Conservation (phyloP, 2,113 vertebrate species). For the Phrynosoma blainvillii region DNA sequence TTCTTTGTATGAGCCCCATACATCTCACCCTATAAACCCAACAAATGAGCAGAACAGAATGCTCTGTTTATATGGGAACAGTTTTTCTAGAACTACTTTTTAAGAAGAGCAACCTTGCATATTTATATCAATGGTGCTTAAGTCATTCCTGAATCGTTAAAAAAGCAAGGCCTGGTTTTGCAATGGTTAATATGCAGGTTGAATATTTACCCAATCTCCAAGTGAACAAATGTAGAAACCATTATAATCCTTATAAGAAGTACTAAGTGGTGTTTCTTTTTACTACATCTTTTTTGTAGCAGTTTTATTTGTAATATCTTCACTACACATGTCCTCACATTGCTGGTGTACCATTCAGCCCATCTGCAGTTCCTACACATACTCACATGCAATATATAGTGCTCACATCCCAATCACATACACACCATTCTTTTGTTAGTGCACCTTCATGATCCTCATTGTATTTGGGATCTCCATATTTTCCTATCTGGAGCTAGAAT, state of each 20-base stretch:
- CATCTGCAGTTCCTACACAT: background rate
- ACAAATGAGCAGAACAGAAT: background rate
- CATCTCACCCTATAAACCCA: constrained; percentile 20
- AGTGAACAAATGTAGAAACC: constrained; percentile 48
- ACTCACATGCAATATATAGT: background rate
- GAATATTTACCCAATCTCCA: constrained; percentile 39
- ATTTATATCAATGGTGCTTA: constrained; percentile 38
- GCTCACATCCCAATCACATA: background rate
- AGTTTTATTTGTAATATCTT: background rate
- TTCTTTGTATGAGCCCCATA: constrained; percentile 46
- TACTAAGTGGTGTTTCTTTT: background rate
- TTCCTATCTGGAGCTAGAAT: too few species aligned
- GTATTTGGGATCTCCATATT: too few species aligned
- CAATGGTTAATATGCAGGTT: constrained; percentile 50
- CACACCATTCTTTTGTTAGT: too few species aligned
- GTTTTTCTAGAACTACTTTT: constrained; percentile 46
- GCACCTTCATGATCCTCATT: too few species aligned
- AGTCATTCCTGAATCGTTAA: constrained; percentile 50
- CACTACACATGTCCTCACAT: background rate
- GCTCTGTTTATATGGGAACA: constrained; percentile 29
- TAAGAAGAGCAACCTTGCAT: constrained; percentile 36
- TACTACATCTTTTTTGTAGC: background rate
- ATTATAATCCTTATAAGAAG: background rate
- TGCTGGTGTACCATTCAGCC: background rate
- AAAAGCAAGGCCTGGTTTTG: constrained; percentile 44